Conservation (phyloP, 2,888 invertebrate species). For the Plagodis pulveraria region DNA sequence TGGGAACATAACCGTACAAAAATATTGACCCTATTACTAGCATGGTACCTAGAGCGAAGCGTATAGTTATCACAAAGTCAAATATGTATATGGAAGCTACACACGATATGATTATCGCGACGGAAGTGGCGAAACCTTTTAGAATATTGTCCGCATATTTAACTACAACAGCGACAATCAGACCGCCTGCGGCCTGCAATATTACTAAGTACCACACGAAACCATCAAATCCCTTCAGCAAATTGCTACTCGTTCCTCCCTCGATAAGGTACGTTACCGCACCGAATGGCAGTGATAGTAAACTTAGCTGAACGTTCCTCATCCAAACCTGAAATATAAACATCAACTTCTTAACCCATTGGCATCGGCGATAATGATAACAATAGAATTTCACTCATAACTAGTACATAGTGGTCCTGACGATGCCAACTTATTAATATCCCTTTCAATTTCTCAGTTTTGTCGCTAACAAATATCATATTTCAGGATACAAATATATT, state of each 20-base stretch:
- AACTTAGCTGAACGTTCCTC: slow-evolving; percentile 98
- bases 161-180: slow-evolving; percentile 98
- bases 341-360: too few species aligned
- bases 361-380: too few species aligned
- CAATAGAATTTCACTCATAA: too few species aligned
- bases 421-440: too few species aligned
- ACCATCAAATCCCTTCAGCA: slow-evolving; percentile 88
- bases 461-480: background rate
- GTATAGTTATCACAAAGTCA: slow-evolving; percentile 93
- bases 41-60: slow-evolving; percentile 93
- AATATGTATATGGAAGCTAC: slow-evolving; percentile 97
- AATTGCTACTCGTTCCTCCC: slow-evolving; percentile 89
- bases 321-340: slow-evolving; percentile 90
- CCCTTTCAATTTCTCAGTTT: background rate
- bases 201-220: slow-evolving; percentile 95
- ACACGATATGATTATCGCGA: slow-evolving; percentile 98
- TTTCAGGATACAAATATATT: too few species aligned
- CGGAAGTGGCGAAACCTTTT: slow-evolving; percentile 98
- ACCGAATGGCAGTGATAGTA: slow-evolving; percentile 96
- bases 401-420: too few species aligned
- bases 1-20: slow-evolving; percentile 93
- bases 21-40: slow-evolving; percentile 98
- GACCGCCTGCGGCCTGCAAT: slow-evolving; percentile 97
- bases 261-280: slow-evolving; percentile 90
- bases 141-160: slow-evolving; percentile 99